A percentile compares a stretch with the other conserved stretches of the same genome.
Evolutionary conservation across 2,797 vertebrate species (phyloP).

Genomic region (Sebastiscus albofasciatus): DNA sequence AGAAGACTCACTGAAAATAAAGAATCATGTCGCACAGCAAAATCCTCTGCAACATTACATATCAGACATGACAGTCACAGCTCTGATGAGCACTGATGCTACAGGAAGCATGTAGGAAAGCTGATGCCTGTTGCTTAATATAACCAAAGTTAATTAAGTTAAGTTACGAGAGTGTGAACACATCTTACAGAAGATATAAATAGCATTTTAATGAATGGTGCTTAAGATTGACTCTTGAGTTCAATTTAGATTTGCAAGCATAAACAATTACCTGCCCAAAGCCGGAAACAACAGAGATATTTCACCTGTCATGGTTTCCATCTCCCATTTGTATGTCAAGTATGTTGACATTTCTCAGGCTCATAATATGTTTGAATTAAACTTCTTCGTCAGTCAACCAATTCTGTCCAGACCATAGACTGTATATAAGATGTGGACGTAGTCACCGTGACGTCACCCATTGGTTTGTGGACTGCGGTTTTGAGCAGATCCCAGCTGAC

Average conservation of each 20-base stretch:
- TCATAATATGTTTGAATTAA: too few relatives aligned
- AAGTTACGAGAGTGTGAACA: background rate
- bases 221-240: background rate
- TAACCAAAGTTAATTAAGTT: conserved; percentile 20
- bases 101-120: background rate
- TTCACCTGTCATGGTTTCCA: background rate
- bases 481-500: too few relatives aligned
- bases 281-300: background rate
- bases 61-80: conserved; percentile 37
- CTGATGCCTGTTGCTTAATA: conserved; percentile 7
- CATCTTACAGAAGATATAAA: background rate
- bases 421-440: background rate
- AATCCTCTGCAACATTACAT: background rate
- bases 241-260: conserved; percentile 1
- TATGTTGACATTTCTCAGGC: too few relatives aligned
- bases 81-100: conserved; percentile 27
- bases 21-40: conserved; percentile 1
- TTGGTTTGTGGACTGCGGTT: too few relatives aligned
- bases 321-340: background rate
- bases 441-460: too few relatives aligned
- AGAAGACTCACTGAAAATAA: conserved; percentile 1
- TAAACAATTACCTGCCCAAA: background rate
- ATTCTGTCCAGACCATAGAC: background rate
- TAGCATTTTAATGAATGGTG: background rate
- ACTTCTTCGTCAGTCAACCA: too few relatives aligned